Conservation (phyloP, 2,888 invertebrate species). For the Phengaris arion region DNA sequence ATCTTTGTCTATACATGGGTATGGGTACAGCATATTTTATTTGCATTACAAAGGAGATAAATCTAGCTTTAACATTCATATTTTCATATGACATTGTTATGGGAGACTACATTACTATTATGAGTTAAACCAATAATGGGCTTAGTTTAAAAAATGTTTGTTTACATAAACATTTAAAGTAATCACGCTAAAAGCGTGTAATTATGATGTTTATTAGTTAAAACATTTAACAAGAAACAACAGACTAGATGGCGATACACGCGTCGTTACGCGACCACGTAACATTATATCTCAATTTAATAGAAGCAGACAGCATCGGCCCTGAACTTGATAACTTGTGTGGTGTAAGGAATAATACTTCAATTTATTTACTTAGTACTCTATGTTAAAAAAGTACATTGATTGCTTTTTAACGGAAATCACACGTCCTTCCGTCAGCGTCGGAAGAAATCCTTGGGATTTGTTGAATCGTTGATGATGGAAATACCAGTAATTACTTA, state of each 20-base stretch:
- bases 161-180: not conserved
- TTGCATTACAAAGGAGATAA: too few species aligned
- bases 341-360: not conserved
- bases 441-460: not conserved
- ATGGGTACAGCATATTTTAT: too few species aligned
- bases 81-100: not conserved
- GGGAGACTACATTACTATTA: not conserved
- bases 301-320: slow-evolving; percentile 31
- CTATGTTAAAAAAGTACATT: not conserved
- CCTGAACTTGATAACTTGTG: slow-evolving; percentile 45
- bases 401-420: not conserved
- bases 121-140: not conserved
- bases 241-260: slow-evolving; percentile 15
- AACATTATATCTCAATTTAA: slow-evolving; percentile 19
- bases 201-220: not conserved
- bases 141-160: not conserved
- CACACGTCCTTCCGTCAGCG: not conserved
- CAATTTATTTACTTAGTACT: not conserved
- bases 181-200: not conserved
- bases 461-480: not conserved
- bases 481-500: too few species aligned
- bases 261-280: slow-evolving; percentile 21
- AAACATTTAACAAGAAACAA: not conserved
- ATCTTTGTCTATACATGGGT: too few species aligned
- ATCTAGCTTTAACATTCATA: too few species aligned